Base-by-base conservation (phyloP, 2,113 vertebrate species). In the Nettapus auritus region DNA sequence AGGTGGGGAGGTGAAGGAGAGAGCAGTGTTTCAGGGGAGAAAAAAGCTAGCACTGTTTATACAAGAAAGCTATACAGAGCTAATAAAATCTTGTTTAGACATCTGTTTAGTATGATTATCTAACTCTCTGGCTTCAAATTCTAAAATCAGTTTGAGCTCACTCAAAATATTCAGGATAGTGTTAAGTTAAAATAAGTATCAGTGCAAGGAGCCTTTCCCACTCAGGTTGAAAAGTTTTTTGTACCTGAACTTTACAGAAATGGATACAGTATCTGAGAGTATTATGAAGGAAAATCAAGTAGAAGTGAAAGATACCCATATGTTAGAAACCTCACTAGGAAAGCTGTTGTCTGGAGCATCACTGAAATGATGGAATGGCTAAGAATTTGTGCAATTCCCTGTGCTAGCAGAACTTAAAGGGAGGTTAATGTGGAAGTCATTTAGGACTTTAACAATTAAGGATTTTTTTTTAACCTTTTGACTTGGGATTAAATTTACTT, bases 71-170 rank as follows among this genome's bases (percentile, higher is more conserved):
- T 77, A 8, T 40, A 38, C 36, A 56, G 76, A 83, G 71, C 85
- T 84, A 78, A 91, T 86, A 77, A 90, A 86, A 81, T 46, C 52
- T 90, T 81, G 38, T 82, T 55, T 81, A 71, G 90, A 81, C 85
- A 91, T 86, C 90, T 90, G 83, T 18, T 88, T 60, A 3, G 40
- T 57, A 10, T 21, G 64, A 11, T 93, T 96, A 46, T 71, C 2
- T 75, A 94, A 86, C 40, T n/a, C 57, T 38, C 33, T 84, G 80
- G 23, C 80, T 88, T 69, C 17, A 31, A 28, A 62, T 50, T 56
- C 70, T 68, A 31, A 20, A 44, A 33, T 48, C 13, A 25, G 21
- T 16, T 66, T 48, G 86, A 52, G 60, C 60, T 75, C 53, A 40
- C 82, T 84, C 52, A 14, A 18, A 66, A 62, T 33, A 29, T 48